phyloP scores from a whole-genome alignment of 1,140 invertebrate species.

The Cotesia typhae region DNA sequence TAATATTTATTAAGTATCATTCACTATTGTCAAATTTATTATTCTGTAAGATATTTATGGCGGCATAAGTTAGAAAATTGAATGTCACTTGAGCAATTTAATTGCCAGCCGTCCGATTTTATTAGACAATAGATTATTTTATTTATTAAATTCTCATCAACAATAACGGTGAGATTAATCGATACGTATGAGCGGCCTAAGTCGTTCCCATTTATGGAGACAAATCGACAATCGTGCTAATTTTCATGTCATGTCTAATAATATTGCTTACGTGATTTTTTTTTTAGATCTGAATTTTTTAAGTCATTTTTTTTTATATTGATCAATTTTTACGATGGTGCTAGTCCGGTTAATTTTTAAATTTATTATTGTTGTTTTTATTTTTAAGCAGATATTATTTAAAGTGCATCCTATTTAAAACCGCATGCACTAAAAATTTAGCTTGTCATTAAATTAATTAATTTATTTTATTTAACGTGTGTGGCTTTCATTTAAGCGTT shows the following conservation, averaged over 20 bases:
- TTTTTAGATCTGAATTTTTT: constrained; percentile 6
- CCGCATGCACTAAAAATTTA: neutral
- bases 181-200: neutral
- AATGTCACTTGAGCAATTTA: neutral
- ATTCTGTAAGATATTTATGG: neutral
- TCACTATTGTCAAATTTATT: neutral
- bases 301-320: constrained; percentile 4
- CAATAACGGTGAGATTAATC: neutral
- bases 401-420: neutral
- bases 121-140: neutral
- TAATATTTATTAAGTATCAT: constrained; percentile 28
- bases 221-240: constrained; percentile 2
- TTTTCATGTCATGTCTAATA: neutral
- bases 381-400: neutral
- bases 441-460: too few species aligned
- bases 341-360: neutral
- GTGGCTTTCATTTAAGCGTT: too few species aligned
- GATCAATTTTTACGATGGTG: neutral
- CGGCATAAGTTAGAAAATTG: neutral
- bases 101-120: neutral
- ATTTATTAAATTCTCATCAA: constrained; percentile 11
- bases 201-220: neutral
- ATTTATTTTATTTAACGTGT: too few species aligned
- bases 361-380: neutral
- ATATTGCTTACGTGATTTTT: neutral